Evolutionary conservation across 2,113 vertebrate species (phyloP), one percentile per base, ranked within the genome.

Genomic region (Phalacrocorax brasilianus): DNA sequence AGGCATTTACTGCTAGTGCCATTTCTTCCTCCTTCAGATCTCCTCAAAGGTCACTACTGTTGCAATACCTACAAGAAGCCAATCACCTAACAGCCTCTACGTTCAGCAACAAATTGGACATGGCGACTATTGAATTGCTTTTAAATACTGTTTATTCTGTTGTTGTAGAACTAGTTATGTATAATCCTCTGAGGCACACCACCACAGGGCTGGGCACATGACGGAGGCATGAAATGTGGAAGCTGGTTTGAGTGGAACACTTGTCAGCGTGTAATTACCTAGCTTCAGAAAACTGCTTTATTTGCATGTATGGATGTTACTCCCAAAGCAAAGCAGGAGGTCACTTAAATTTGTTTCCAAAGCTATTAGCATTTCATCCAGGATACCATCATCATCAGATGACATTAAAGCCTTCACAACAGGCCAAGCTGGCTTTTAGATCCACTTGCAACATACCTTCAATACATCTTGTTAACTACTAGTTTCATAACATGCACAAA

Each of bases 161-260:
- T 94, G 68, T 86, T 90, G 96, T 72, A 84, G 76, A 96, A 96
- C 92, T 59, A 88, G 93, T 88, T 95, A 78, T 22, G 58, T 95
- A 45, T 59, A 93, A 84, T 49, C 15, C 70, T 93, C 56, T 56
- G 49, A 92, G 76, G 67, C 66, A 85, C 84, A 78, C 30, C 62
- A 92, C 38, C 35, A 53, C 0, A 2, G 79, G 88, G 88, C 70
- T 96, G 91, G 83, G 92, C 88, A 79, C 70, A 95, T 50, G 66
- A 91, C 87, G 76, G 68, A 86, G 74, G 72, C 50, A 66, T 11
- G 72, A 77, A 92, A 92, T 1, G 2, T 81, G 72, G 85, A 96
- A 94, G 26, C 32, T 79, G 74, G 95, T 91, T 12, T 91, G 76
- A 94, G 49, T 78, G 82, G 81, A 85, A 78, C 53, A 68, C 61